Percentiles rank a stretch among this genome's conserved stretches.
Evolutionary conservation across 2,888 invertebrate species (phyloP).

Genomic region (Dastarcus helophoroides): DNA sequence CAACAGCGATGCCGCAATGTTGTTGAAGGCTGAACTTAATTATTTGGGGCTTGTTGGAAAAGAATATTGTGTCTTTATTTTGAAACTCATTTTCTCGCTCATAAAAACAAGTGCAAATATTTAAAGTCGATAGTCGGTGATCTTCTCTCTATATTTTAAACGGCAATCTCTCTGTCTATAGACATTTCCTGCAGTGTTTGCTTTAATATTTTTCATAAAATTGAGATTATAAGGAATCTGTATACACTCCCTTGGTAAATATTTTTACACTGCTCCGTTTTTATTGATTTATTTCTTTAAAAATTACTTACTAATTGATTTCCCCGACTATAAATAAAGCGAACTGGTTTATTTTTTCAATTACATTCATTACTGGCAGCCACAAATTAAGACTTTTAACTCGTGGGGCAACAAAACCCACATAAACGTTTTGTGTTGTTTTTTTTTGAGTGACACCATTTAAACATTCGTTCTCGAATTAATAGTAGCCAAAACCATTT

Average conservation of each 20-base stretch:
- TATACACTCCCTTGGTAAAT: slow-evolving; percentile 34
- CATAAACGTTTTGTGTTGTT: too few relatives aligned
- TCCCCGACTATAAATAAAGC: neutral
- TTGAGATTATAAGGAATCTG: slow-evolving; percentile 37
- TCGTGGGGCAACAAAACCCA: too few relatives aligned
- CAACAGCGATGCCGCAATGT: too few relatives aligned
- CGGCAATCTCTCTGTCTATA: slow-evolving; percentile 38
- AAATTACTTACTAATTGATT: slow-evolving; percentile 1
- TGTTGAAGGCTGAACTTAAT: too few relatives aligned
- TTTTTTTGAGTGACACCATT: too few relatives aligned
- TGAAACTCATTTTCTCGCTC: slow-evolving; percentile 27
- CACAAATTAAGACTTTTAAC: too few relatives aligned
- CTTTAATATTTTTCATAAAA: slow-evolving; percentile 39
- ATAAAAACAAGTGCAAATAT: slow-evolving; percentile 35
- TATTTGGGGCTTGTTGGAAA: too few relatives aligned
- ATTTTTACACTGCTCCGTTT: slow-evolving; percentile 30
- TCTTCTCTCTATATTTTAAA: slow-evolving; percentile 35
- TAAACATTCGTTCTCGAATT: too few relatives aligned
- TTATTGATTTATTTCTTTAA: slow-evolving; percentile 17
- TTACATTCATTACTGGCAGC: too few relatives aligned
- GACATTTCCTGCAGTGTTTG: slow-evolving; percentile 36
- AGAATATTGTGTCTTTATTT: slow-evolving; percentile 12
- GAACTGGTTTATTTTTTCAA: neutral
- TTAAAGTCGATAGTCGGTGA: slow-evolving; percentile 36
- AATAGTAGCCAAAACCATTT: too few relatives aligned